phyloP scores from a whole-genome alignment of 2,888 invertebrate species.

The Nemoura dubitans region DNA sequence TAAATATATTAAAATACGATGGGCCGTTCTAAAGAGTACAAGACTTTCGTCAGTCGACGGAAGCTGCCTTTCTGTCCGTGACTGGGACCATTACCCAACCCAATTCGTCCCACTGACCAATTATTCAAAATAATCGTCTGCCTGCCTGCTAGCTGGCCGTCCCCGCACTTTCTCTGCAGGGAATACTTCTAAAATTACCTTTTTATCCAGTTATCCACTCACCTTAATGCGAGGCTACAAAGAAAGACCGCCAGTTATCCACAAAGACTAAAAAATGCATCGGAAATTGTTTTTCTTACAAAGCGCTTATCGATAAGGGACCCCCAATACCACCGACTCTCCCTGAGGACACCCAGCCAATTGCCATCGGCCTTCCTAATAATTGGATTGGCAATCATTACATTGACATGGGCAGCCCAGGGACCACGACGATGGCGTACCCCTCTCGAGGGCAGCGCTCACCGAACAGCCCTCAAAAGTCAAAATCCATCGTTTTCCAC shows the following conservation, averaged over 20 bases:
- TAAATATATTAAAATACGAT: too few relatives aligned
- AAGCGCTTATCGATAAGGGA: background rate
- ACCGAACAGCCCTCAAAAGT: too few relatives aligned
- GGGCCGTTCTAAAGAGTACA: background rate
- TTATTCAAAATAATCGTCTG: background rate
- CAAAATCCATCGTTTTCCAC: too few relatives aligned
- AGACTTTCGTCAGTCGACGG: background rate
- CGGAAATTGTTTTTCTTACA: background rate
- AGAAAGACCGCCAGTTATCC: background rate
- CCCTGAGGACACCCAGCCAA: background rate
- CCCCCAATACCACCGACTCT: background rate
- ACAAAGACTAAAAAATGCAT: background rate
- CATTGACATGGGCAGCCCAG: background rate
- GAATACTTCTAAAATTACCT: background rate
- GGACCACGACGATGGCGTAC: background rate
- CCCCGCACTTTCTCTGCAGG: background rate
- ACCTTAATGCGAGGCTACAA: background rate
- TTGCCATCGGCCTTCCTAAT: background rate
- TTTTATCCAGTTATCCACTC: background rate
- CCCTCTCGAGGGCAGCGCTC: background rate
- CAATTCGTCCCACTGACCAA: background rate
- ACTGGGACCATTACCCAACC: background rate
- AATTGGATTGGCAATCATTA: background rate
- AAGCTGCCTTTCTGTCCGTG: background rate
- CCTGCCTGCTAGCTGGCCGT: too few relatives aligned